phyloP scores from a whole-genome alignment of 2,888 invertebrate genomes.

The Ormia ochracea region DNA sequence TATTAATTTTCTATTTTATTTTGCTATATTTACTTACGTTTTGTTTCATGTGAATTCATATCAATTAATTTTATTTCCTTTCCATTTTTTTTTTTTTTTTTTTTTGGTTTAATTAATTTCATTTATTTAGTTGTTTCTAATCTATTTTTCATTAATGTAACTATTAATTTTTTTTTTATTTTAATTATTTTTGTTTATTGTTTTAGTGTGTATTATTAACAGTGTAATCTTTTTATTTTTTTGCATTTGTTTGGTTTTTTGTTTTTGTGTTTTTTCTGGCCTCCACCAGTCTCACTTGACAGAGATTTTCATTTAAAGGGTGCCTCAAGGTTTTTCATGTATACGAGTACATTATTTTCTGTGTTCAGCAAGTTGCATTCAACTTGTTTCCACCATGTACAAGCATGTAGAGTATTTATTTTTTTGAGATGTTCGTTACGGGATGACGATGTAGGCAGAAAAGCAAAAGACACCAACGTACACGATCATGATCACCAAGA shows the following conservation, averaged over 20 bases:
- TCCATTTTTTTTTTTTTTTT: too few species aligned
- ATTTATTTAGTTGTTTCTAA: neutral
- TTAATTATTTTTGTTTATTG: neutral
- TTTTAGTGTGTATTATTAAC: neutral
- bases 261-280: too few species aligned
- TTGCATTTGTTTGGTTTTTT: too few species aligned
- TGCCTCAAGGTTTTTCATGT: conserved; percentile 60
- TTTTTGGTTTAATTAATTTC: too few species aligned
- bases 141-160: neutral
- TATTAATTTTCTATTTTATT: too few species aligned
- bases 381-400: neutral
- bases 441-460: neutral
- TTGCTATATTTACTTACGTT: too few species aligned
- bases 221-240: neutral
- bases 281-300: neutral
- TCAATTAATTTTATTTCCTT: too few species aligned
- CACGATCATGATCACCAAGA: conserved; percentile 37
- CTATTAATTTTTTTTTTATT: neutral
- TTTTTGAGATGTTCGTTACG: conserved; percentile 2
- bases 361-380: neutral
- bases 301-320: conserved; percentile 57
- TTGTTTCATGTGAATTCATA: too few species aligned
- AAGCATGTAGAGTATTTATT: too few species aligned
- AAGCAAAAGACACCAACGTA: conserved; percentile 6
- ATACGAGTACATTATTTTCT: neutral